Evolutionary conservation across 2,888 invertebrate species (phyloP).

Genomic region (Tricholauxania praeusta): DNA sequence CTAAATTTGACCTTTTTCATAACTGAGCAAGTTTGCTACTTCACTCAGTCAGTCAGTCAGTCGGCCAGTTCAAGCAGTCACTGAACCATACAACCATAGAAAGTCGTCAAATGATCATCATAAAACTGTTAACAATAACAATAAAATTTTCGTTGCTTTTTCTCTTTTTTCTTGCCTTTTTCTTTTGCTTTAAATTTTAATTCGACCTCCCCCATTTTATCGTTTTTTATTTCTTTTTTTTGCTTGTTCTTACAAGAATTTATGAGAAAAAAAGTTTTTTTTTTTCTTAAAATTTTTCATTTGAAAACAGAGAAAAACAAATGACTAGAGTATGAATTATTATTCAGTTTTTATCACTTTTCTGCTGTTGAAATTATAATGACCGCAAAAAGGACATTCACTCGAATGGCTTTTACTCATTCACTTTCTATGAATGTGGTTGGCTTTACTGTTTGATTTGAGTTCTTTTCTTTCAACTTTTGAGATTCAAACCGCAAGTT

Average conservation of each 20-base stretch:
- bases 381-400: slow-evolving; percentile 18
- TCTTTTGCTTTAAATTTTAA: not conserved
- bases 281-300: too few relatives aligned
- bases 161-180: not conserved
- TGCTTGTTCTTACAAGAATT: not conserved
- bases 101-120: slow-evolving; percentile 31
- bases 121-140: slow-evolving; percentile 37
- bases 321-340: slow-evolving; percentile 7
- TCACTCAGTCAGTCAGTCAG: too few relatives aligned
- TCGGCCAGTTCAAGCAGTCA: too few relatives aligned
- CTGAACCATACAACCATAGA: too few relatives aligned
- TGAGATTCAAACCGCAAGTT: not conserved
- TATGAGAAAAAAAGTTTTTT: not conserved
- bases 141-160: slow-evolving; percentile 21
- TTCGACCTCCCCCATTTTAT: not conserved
- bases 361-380: slow-evolving; percentile 22
- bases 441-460: not conserved
- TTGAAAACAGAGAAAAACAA: not conserved
- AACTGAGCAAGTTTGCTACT: too few relatives aligned
- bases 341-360: slow-evolving; percentile 27
- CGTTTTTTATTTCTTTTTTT: not conserved
- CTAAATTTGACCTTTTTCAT: too few relatives aligned
- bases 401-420: not conserved
- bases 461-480: not conserved
- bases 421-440: too few relatives aligned